Base-by-base conservation (phyloP, 2,888 invertebrate genomes). In the Torymus aiolomorphi region DNA sequence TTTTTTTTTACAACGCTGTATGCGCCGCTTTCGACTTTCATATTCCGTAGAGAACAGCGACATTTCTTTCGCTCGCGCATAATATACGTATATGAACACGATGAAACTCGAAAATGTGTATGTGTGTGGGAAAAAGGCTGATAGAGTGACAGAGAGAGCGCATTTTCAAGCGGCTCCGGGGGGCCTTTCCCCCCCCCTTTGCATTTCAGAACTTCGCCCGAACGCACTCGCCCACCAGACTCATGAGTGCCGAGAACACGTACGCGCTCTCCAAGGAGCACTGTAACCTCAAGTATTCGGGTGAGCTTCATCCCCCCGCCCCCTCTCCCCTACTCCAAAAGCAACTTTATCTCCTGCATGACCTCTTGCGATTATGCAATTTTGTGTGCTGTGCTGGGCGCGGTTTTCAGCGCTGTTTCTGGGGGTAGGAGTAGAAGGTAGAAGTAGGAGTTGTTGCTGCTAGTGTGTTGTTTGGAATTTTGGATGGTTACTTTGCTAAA, bases 211-310 rank as follows among this genome's bases (percentile, higher is more conserved):
- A 90, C 82, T 90, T 90, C 80, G 90, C 90, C 77, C 85, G 90
- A 83, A 90, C 90, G 83, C 90, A 90, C 83, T 90, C 90, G 52
- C 90, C 90, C 8, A 89, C 89, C 79, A 90, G 90, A 88, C 89
- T 90, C 84, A 90, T 90, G 90, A 87, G 89, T 85, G 88, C 89
- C 86, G 90, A 90, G 86, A 90, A 90, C 66, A 89, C 88, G 57
- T 90, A 90, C 85, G 84, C 90, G 84, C 90, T 90, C 84, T 89
- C 89, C 84, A 88, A 84, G 86, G 90, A 90, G 88, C 87, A 89
- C 83, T 86, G 89, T 86, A 89, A 89, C 81, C 86, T 90, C 81
- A 90, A 90, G 83, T 90, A 90, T 78, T 84, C 89, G 74, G 90
- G 90, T 90, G 82, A 88, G 90, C 85, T 18, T 57, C 18, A 70